Percentiles rank a stretch among this genome's conserved stretches.
These are phyloP conservation scores for Drosophila vallismaia DNA, from an alignment of 2,888 invertebrate genomes.

Conservation along the genomic window DNA sequence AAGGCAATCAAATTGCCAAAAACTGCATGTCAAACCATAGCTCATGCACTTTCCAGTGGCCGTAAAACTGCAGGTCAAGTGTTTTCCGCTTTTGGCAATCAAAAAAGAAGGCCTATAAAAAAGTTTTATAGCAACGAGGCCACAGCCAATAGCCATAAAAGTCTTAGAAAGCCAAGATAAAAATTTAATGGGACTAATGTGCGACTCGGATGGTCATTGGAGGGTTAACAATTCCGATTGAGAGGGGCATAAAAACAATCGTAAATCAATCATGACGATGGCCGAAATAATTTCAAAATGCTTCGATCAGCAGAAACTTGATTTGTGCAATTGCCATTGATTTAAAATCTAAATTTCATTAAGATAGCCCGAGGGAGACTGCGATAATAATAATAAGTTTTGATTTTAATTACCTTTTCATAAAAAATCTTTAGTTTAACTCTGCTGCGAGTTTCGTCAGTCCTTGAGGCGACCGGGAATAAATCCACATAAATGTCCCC, in stretches of 20 bases:
- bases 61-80: constrained; percentile 68
- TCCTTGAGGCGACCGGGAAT: neutral
- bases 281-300: constrained; percentile 29
- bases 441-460: neutral
- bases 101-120: constrained; percentile 57
- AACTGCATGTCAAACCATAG: constrained; percentile 72
- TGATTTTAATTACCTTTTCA: neutral
- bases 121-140: constrained; percentile 43
- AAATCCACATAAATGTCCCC: constrained; percentile 19
- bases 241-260: constrained; percentile 26
- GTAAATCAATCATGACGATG: constrained; percentile 35
- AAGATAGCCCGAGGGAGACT: neutral
- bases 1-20: constrained; percentile 53
- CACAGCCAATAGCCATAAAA: constrained; percentile 30
- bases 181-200: constrained; percentile 37
- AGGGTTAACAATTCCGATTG: constrained; percentile 18
- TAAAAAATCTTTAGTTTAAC: neutral
- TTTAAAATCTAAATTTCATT: neutral
- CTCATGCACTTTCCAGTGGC: constrained; percentile 48
- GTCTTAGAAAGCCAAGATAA: constrained; percentile 29
- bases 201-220: constrained; percentile 3
- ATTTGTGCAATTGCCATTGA: constrained; percentile 9
- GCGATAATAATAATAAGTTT: neutral
- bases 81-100: constrained; percentile 55
- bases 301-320: constrained; percentile 19